Percentiles rank a stretch among this genome's conserved stretches.
Conservation (phyloP, 2,888 invertebrate species). For the Saturnia japonica region DNA sequence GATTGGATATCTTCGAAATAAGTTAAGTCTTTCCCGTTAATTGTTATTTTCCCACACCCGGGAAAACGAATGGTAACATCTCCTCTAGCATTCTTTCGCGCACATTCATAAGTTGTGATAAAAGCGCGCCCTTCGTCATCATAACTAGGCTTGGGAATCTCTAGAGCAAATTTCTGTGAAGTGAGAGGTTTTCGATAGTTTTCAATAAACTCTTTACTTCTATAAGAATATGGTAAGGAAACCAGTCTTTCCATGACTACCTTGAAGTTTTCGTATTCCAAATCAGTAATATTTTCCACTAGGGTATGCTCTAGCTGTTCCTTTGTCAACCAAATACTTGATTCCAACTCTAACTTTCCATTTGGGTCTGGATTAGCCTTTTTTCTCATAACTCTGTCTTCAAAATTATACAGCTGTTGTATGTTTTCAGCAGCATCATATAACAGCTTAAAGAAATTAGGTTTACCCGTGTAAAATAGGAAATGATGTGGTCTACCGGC, state of each 20-base stretch:
- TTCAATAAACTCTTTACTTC: slow-evolving; percentile 87
- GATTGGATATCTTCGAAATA: slow-evolving; percentile 88
- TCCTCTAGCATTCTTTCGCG: slow-evolving; percentile 87
- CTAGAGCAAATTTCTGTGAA: slow-evolving; percentile 80
- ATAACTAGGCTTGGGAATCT: slow-evolving; percentile 86
- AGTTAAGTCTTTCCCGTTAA: slow-evolving; percentile 90
- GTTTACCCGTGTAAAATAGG: slow-evolving; percentile 94
- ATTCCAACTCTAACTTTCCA: slow-evolving; percentile 68
- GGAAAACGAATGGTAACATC: slow-evolving; percentile 90
- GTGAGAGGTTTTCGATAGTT: slow-evolving; percentile 84
- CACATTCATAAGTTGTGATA: slow-evolving; percentile 87
- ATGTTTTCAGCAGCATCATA: slow-evolving; percentile 89
- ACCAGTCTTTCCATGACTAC: slow-evolving; percentile 87
- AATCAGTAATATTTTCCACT: slow-evolving; percentile 85
- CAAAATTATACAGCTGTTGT: slow-evolving; percentile 84
- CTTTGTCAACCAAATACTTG: slow-evolving; percentile 84
- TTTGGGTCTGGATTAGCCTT: slow-evolving; percentile 83
- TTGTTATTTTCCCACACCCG: slow-evolving; percentile 91
- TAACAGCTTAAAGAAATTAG: slow-evolving; percentile 91
- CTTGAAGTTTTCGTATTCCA: slow-evolving; percentile 88
- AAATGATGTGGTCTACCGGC: slow-evolving; percentile 95
- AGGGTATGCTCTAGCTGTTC: slow-evolving; percentile 84
- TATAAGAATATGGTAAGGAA: slow-evolving; percentile 87
- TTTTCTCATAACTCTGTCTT: slow-evolving; percentile 86
- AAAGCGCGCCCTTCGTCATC: slow-evolving; percentile 87